Evolutionary conservation across 2,888 invertebrate genomes (phyloP).

Genomic region (Paralinhomoeus sp.): DNA sequence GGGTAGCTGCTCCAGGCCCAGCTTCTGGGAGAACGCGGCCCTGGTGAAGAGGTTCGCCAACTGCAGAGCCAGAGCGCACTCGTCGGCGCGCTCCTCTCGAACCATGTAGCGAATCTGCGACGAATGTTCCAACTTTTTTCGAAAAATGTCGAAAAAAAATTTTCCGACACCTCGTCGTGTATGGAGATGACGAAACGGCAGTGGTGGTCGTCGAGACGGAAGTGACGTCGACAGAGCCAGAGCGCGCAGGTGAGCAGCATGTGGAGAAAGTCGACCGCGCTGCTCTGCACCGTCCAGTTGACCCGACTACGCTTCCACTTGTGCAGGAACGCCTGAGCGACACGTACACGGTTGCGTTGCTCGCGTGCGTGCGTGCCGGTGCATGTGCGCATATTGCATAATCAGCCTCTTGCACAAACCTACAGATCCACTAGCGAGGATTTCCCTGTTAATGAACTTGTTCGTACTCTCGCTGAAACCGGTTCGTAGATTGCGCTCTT

Average conservation of each 20-base stretch:
- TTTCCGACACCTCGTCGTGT: slow-evolving; percentile 57
- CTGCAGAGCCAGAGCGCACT: slow-evolving; percentile 37
- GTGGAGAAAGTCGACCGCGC: slow-evolving; percentile 92
- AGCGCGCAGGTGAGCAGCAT: slow-evolving; percentile 77
- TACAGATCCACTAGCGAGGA: too few relatives aligned
- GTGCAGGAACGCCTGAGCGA: not conserved
- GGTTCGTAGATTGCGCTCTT: not conserved
- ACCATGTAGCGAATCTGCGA: slow-evolving; percentile 34
- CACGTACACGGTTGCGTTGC: not conserved
- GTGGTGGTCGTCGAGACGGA: slow-evolving; percentile 39
- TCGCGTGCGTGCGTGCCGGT: not conserved
- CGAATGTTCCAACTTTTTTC: not conserved
- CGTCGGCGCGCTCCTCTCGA: slow-evolving; percentile 31
- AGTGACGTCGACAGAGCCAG: too few relatives aligned
- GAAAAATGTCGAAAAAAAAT: too few relatives aligned
- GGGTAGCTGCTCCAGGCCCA: slow-evolving; percentile 75
- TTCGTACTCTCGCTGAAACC: too few relatives aligned
- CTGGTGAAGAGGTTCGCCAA: slow-evolving; percentile 69
- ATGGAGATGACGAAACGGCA: slow-evolving; percentile 80
- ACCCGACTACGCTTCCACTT: slow-evolving; percentile 11
- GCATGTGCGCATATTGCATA: not conserved
- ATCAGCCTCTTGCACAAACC: too few relatives aligned
- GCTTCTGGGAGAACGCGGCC: slow-evolving; percentile 58
- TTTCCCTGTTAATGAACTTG: too few relatives aligned
- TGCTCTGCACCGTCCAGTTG: slow-evolving; percentile 59